phyloP scores from a whole-genome alignment of 2,797 vertebrate species.

The Lepus oiostolus region DNA sequence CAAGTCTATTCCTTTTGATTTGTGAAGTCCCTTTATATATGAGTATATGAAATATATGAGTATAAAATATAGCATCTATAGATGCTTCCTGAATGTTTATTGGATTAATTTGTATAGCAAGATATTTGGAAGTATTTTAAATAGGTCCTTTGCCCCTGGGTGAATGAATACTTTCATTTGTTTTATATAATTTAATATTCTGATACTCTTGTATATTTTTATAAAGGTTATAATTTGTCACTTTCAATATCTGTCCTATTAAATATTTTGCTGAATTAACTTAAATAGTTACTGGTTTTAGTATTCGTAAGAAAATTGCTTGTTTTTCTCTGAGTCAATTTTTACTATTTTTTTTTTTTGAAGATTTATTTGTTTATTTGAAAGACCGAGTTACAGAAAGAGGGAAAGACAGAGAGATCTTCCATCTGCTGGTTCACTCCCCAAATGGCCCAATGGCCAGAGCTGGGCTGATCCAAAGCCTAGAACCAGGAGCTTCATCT shows the following conservation, averaged over 20 bases:
- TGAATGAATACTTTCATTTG: conserved; percentile 36
- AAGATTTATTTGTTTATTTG: too few species aligned
- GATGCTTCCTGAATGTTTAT: neutral
- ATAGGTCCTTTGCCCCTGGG: neutral
- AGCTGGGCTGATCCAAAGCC: too few species aligned
- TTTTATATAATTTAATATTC: conserved; percentile 34
- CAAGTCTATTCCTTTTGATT: neutral
- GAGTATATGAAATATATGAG: neutral
- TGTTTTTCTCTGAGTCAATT: conserved; percentile 7
- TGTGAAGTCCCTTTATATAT: neutral
- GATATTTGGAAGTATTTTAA: conserved; percentile 56
- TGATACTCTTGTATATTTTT: neutral
- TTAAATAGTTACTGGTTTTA: conserved; percentile 38
- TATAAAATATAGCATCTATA: neutral
- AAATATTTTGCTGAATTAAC: conserved; percentile 50
- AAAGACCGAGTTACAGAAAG: too few species aligned
- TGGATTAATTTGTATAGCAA: conserved; percentile 52
- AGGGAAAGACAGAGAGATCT: too few species aligned
- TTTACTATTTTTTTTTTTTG: neutral
- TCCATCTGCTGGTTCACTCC: too few species aligned
- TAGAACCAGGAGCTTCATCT: too few species aligned
- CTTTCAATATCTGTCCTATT: neutral
- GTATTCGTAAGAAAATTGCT: conserved; percentile 4
- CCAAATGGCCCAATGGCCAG: too few species aligned
- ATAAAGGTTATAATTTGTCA: neutral